These are phyloP conservation scores for Eulithis testata DNA, from an alignment of 2,888 invertebrate genomes.

Conservation along the genomic window DNA sequence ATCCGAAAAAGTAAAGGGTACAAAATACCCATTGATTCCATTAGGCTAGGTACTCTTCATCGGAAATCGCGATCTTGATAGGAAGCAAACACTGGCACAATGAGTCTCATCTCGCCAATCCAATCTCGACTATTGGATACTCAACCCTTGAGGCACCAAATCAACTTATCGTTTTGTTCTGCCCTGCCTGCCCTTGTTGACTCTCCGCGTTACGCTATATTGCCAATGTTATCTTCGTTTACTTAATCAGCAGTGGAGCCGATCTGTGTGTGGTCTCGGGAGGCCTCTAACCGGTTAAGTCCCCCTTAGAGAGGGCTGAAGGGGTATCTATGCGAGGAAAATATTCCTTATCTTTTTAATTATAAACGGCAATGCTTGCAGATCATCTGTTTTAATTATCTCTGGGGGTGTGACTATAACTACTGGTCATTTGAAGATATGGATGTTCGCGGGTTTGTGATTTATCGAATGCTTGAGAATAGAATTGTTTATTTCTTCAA, in stretches of 20 bases:
- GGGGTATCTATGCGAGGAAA: constrained; percentile 73
- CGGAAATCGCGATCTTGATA: constrained; percentile 51
- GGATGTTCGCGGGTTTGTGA: constrained; percentile 16
- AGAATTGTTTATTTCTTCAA: neutral
- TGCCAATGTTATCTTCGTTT: constrained; percentile 82
- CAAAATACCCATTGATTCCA: constrained; percentile 14
- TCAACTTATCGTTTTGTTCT: constrained; percentile 74
- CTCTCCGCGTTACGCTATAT: constrained; percentile 79
- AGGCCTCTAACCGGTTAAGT: constrained; percentile 71
- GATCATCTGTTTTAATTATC: constrained; percentile 83
- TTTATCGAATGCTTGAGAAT: constrained; percentile 9
- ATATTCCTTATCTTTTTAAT: constrained; percentile 85
- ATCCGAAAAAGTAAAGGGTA: constrained; percentile 11
- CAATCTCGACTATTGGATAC: constrained; percentile 80
- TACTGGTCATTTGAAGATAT: constrained; percentile 25
- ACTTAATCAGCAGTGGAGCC: constrained; percentile 80
- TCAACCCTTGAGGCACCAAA: constrained; percentile 80
- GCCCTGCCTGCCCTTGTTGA: constrained; percentile 72
- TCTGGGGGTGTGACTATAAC: constrained; percentile 18
- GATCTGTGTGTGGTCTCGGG: constrained; percentile 71
- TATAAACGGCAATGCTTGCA: constrained; percentile 74
- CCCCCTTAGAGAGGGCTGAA: constrained; percentile 47
- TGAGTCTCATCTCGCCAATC: constrained; percentile 73
- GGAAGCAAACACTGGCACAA: constrained; percentile 55
- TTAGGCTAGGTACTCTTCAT: constrained; percentile 19